These are phyloP conservation scores for Bradypodion pumilum DNA, from an alignment of 2,797 vertebrate species.

Conservation along the genomic window DNA sequence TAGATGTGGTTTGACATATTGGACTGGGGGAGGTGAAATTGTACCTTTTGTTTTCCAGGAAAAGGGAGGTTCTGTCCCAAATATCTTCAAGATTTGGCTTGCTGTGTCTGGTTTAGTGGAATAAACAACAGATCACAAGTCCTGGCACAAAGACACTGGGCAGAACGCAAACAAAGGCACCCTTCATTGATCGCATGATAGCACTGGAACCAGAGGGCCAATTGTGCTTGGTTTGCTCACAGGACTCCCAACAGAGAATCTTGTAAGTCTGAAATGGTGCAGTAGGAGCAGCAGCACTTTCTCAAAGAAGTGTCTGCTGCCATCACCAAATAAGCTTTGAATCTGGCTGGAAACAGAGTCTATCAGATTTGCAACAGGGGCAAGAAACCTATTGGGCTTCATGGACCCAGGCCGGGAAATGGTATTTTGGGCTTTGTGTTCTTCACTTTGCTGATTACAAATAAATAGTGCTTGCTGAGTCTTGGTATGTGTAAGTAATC, in stretches of 20 bases:
- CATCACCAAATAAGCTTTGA: constrained; percentile 31
- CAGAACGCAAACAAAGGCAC: constrained; percentile 28
- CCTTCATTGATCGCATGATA: constrained; percentile 14
- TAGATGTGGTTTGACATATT: neutral
- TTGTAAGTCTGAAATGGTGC: neutral
- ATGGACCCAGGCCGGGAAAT: neutral
- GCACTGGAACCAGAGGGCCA: neutral
- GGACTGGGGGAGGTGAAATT: too few relatives aligned
- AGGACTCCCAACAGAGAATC: constrained; percentile 20
- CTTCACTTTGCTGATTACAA: neutral
- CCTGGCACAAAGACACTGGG: constrained; percentile 1
- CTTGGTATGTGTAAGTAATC: neutral
- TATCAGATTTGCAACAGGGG: constrained; percentile 24
- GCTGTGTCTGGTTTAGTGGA: neutral
- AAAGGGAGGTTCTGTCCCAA: neutral
- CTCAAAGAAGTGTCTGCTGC: neutral
- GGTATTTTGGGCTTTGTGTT: neutral
- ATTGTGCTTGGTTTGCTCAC: constrained; percentile 8
- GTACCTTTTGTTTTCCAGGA: neutral
- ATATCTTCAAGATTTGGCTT: neutral
- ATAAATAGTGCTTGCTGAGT: neutral
- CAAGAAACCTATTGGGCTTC: neutral
- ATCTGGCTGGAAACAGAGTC: constrained; percentile 16
- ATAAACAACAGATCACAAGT: constrained; percentile 15
- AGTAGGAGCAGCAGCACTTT: constrained; percentile 16